Conservation (phyloP, 2,888 invertebrate species). For the Orthosia gothica region DNA sequence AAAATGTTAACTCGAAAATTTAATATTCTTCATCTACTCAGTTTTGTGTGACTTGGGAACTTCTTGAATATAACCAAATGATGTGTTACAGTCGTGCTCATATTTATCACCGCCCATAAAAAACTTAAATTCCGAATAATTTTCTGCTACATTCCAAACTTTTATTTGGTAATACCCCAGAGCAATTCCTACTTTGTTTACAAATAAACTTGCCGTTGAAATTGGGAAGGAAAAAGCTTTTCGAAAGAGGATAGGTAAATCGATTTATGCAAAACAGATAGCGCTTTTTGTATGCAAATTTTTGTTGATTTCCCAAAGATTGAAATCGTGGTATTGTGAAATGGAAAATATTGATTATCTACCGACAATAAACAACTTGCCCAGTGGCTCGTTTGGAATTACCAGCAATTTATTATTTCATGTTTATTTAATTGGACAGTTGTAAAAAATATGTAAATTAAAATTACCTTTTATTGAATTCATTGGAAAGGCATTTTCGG, state of each 20-base stretch:
- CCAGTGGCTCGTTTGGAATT: constrained; percentile 72
- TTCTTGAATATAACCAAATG: constrained; percentile 69
- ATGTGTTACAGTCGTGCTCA: constrained; percentile 62
- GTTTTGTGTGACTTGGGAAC: constrained; percentile 44
- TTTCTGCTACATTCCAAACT: constrained; percentile 83
- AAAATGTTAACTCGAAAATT: constrained; percentile 29
- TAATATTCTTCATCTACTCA: constrained; percentile 35
- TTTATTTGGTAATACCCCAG: constrained; percentile 90
- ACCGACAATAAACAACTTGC: constrained; percentile 76
- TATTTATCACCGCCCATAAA: constrained; percentile 74
- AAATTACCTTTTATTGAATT: constrained; percentile 28
- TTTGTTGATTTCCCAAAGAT: constrained; percentile 90
- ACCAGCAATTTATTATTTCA: constrained; percentile 60
- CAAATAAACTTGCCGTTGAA: constrained; percentile 90
- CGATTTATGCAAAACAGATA: constrained; percentile 91
- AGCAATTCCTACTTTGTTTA: constrained; percentile 90
- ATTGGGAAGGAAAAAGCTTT: constrained; percentile 89
- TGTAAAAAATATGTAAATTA: constrained; percentile 30
- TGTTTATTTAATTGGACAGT: constrained; percentile 54
- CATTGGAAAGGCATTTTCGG: constrained; percentile 10
- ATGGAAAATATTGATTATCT: constrained; percentile 86
- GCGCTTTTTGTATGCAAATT: constrained; percentile 91
- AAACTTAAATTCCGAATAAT: constrained; percentile 81
- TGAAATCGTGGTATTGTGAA: constrained; percentile 88
- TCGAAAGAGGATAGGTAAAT: constrained; percentile 90